These are phyloP conservation scores for Hafferia zeledoni DNA, from an alignment of 2,797 vertebrate species.

Conservation along the genomic window DNA sequence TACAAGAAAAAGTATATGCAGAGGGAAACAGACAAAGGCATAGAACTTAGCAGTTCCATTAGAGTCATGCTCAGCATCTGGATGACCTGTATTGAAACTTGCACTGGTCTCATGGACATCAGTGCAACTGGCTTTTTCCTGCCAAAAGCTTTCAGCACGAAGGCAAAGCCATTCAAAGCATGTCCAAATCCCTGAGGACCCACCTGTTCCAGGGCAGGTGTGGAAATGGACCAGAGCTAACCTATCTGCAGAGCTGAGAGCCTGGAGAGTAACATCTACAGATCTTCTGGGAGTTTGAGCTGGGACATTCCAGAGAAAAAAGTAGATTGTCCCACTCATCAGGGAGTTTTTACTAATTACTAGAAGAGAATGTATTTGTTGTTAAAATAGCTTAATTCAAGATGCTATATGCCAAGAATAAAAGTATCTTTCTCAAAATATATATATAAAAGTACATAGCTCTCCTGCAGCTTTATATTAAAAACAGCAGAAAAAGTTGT, in stretches of 20 bases:
- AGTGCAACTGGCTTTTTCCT: background rate
- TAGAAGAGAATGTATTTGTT: background rate
- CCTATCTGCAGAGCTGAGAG: fast-evolving
- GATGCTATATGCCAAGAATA: background rate
- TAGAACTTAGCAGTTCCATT: background rate
- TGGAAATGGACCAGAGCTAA: background rate
- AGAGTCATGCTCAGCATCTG: background rate
- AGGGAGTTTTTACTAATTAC: background rate
- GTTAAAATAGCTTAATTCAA: background rate
- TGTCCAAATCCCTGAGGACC: background rate
- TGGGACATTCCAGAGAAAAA: background rate
- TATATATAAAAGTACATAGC: background rate
- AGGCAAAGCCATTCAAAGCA: background rate
- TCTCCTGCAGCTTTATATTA: background rate
- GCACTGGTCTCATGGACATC: background rate
- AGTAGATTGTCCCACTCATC: background rate
- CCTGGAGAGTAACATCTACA: background rate
- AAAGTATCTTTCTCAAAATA: background rate
- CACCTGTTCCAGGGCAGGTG: background rate
- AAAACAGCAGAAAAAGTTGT: background rate
- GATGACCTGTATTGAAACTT: background rate
- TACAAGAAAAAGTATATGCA: background rate
- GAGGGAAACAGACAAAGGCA: background rate
- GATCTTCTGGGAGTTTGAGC: background rate
- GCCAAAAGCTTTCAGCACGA: background rate